phyloP scores from a whole-genome alignment of 2,888 invertebrate genomes.

The Diaperis boleti region DNA sequence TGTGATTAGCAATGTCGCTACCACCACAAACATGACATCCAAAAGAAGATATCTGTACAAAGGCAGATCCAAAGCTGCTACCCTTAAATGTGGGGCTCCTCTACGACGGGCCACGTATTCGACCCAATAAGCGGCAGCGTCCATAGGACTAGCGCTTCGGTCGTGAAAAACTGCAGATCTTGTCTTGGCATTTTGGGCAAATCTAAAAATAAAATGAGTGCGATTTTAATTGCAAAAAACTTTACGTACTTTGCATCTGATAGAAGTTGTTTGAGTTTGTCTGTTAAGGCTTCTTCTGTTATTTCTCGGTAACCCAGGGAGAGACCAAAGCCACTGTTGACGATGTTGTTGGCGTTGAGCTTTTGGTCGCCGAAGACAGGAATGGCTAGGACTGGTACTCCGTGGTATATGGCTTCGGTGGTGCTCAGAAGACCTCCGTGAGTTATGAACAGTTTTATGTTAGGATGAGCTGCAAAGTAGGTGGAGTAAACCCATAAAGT shows the following conservation, averaged over 20 bases:
- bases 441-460: constrained; percentile 40
- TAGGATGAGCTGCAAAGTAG: constrained; percentile 30
- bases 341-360: constrained; percentile 67
- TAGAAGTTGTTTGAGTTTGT: constrained; percentile 34
- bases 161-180: constrained; percentile 17
- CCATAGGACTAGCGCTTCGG: constrained; percentile 1
- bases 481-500: not conserved
- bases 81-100: constrained; percentile 21
- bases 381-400: constrained; percentile 62
- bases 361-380: constrained; percentile 70
- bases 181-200: constrained; percentile 2
- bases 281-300: constrained; percentile 14
- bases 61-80: constrained; percentile 3
- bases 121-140: constrained; percentile 27
- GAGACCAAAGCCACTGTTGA: constrained; percentile 64
- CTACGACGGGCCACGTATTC: constrained; percentile 26
- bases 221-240: not conserved
- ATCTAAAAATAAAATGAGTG: constrained; percentile 14
- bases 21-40: not conserved
- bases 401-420: constrained; percentile 43
- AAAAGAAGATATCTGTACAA: constrained; percentile 35
- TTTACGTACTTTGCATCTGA: constrained; percentile 40
- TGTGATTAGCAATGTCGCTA: too few species aligned
- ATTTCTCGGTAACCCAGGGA: constrained; percentile 57
- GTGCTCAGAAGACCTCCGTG: constrained; percentile 39